phyloP scores from a whole-genome alignment of 2,888 invertebrate species.

The Hipparchia semele region DNA sequence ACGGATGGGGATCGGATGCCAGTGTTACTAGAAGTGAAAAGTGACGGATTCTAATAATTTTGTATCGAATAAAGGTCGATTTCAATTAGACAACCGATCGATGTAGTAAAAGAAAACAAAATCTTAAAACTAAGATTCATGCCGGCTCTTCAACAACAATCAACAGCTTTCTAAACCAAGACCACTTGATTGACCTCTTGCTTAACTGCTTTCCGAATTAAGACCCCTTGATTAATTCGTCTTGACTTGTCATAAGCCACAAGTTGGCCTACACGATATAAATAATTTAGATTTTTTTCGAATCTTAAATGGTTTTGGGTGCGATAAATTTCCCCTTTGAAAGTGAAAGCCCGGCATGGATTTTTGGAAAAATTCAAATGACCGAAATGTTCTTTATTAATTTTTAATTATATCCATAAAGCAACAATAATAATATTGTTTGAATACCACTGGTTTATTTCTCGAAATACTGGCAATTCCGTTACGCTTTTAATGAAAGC shows the following conservation, averaged over 20 bases:
- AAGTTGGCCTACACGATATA: too few relatives aligned
- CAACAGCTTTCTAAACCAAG: too few relatives aligned
- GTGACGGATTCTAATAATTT: slow-evolving; percentile 27
- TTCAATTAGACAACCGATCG: background rate
- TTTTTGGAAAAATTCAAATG: background rate
- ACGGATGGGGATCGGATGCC: slow-evolving; percentile 45
- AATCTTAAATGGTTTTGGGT: too few relatives aligned
- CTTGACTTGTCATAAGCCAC: too few relatives aligned
- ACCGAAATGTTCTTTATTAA: background rate
- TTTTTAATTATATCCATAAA: too few relatives aligned
- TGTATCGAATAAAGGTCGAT: background rate
- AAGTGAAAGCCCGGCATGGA: background rate
- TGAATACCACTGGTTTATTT: slow-evolving; percentile 24
- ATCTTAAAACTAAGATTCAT: too few relatives aligned
- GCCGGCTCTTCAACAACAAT: too few relatives aligned
- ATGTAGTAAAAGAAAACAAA: too few relatives aligned
- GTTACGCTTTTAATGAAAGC: background rate
- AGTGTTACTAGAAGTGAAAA: slow-evolving; percentile 67
- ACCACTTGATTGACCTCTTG: too few relatives aligned
- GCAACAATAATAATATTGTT: background rate
- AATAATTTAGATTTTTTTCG: too few relatives aligned
- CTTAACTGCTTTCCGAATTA: too few relatives aligned
- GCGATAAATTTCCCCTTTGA: background rate
- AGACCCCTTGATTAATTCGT: too few relatives aligned
- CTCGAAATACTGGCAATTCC: slow-evolving; percentile 45